Evolutionary conservation across 2,888 invertebrate species (phyloP), one percentile per base, ranked within the genome.

Genomic region (Drosophila anomelani): DNA sequence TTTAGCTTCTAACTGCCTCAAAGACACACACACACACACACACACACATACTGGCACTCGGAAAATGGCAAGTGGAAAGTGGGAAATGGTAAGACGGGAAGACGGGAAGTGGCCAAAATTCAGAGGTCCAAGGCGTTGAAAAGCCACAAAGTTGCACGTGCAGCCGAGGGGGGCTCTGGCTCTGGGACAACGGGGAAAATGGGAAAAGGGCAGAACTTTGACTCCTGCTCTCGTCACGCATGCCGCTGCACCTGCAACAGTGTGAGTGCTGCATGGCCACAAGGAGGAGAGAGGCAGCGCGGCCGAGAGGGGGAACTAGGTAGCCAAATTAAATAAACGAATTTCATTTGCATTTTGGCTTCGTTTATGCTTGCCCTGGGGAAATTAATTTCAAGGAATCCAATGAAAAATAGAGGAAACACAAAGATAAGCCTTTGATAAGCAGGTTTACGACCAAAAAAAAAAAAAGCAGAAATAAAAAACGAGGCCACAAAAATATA

Each of bases 91-190:
- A 36, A 59, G 39, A 58, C 23, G 39, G 59, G 56, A 55, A 36
- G 17, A 8, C 4, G 46, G 32, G 32, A 36, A 34, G 34, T 20
- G 51, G 34, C n/a, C 29, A 29, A 39, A 39, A 57, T 57, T 59
- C 41, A 23, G 34, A 44, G 61, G 72, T 60, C 77, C 62, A 63
- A 77, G 75, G 75, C 75, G 75, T 55, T 77, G 75, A 75, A 75
- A 75, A 75, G 74, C 78, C 74, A 68, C 72, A 75, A 77, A 75
- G 59, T 77, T 75, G 60, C 77, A 77, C 56, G 77, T 75, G 75
- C 67, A 46, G 17, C 44, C 34, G 44, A 32, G 36, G 17, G 12
- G 41, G 26, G 4, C 10, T 41, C 10, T 17, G 23, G 20, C 1
- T n/a, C 20, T 17, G 10, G 17, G 32, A 49, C 23, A 51, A 5